A percentile compares a stretch with the other conserved stretches of the same genome.
These are phyloP conservation scores for Myripristis jacobus DNA, from an alignment of 2,797 vertebrate genomes.

Conservation along the genomic window DNA sequence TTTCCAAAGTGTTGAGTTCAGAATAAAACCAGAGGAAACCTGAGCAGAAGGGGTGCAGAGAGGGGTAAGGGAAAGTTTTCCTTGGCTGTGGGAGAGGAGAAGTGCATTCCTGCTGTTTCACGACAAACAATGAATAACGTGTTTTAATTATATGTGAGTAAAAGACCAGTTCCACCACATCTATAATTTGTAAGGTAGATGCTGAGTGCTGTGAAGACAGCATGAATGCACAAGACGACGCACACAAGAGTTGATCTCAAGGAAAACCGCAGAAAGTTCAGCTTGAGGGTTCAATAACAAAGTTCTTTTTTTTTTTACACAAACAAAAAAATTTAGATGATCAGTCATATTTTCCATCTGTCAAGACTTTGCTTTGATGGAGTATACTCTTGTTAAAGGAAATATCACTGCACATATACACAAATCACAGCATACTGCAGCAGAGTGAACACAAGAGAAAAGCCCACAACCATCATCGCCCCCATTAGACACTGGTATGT, in stretches of 20 bases:
- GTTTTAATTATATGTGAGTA: conserved; percentile 42
- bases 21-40: not conserved
- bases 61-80: conserved; percentile 16
- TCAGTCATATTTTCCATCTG: not conserved
- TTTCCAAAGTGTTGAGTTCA: not conserved
- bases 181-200: conserved; percentile 23
- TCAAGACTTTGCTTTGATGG: not conserved
- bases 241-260: conserved; percentile 3
- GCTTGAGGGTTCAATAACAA: not conserved
- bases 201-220: conserved; percentile 7
- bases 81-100: conserved; percentile 7
- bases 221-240: conserved; percentile 3
- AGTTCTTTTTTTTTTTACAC: conserved; percentile 7
- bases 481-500: not conserved
- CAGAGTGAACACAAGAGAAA: not conserved
- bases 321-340: not conserved
- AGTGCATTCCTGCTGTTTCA: conserved; percentile 31
- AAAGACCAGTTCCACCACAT: conserved; percentile 26
- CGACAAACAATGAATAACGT: conserved; percentile 11
- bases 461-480: not conserved
- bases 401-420: not conserved
- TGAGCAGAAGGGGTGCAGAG: not conserved
- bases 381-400: not conserved
- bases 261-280: conserved; percentile 11
- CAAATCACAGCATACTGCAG: conserved; percentile 4